Base-by-base conservation (phyloP, 2,888 invertebrate genomes). In the Pseudococcus viburni region DNA sequence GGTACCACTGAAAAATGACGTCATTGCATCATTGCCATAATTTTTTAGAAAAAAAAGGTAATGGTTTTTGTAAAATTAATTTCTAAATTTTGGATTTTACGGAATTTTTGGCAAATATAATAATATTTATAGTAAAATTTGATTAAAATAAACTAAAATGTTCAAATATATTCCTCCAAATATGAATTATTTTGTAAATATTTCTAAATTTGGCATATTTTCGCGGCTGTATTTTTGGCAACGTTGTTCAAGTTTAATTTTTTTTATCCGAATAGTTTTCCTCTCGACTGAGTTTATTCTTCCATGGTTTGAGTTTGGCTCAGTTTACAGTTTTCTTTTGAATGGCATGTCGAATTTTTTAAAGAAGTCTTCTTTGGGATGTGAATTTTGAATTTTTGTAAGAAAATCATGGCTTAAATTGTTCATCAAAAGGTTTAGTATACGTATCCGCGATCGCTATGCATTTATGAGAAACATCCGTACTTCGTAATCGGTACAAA, bases 281-380 rank as follows among this genome's bases (percentile, higher is more conserved):
- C 15, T 9, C 6, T n/a, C n/a, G 51, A 33, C 11, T 80, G 46
- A 51, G 26, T 80, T 87, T 51, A 51, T 80, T 51, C 80, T 86
- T 86, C 86, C 86, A 68, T 86, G 86, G 86, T 59, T 73, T 68
- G 68, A 88, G 26, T 80, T 88, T 88, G 88, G 48, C 88, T 88
- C 80, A 88, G 88, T 88, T 88, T 88, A 80, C 73, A 87, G 48
- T 64, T 88, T 88, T 80, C 88, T 68, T 86, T 86, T 68, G 46
- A 64, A 86, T 86, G 42, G 42, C 86, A 86, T 73, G 86, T 86
- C 77, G 85, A 86, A 86, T 73, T 86, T 84, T 55, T 59, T 59
- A 22, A 86, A 86, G 64, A 86, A 22, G 64, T 39, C 64, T 68
- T 64, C 46, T 68, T 86, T 86, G 59, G 80, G 48, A 19, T 83